Evolutionary conservation across 2,797 vertebrate species (phyloP).

Genomic region (Myotis myotis): DNA sequence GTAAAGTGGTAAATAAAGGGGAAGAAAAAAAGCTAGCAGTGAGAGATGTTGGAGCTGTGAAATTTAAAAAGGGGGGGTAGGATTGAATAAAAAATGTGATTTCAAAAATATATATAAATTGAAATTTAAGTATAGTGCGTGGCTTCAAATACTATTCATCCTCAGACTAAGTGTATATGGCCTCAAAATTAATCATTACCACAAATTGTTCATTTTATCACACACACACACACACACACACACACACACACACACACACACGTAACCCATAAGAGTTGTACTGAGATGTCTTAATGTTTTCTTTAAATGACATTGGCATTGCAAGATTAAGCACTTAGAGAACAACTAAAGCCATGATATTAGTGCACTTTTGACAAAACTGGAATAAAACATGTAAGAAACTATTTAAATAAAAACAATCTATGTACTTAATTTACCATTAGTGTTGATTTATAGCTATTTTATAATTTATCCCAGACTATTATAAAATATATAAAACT

Average conservation of each 20-base stretch:
- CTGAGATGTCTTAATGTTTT: conserved; percentile 69
- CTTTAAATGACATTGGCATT: conserved; percentile 81
- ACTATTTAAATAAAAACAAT: conserved; percentile 80
- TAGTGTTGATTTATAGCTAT: conserved; percentile 81
- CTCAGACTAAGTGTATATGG: conserved; percentile 72
- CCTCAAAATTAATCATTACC: conserved; percentile 75
- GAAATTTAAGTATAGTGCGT: conserved; percentile 51
- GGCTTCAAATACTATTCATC: conserved; percentile 60
- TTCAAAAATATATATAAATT: conserved; percentile 42
- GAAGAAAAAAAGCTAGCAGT: conserved; percentile 63
- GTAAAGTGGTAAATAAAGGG: conserved; percentile 62
- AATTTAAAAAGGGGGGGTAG: not conserved
- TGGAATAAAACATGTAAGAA: conserved; percentile 78
- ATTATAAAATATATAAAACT: conserved; percentile 89
- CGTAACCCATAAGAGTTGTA: conserved; percentile 64
- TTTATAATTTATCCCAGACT: conserved; percentile 86
- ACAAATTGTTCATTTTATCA: conserved; percentile 70
- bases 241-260: conserved; percentile 9
- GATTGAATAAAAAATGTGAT: conserved; percentile 56
- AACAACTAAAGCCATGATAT: conserved; percentile 82
- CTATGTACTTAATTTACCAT: conserved; percentile 78
- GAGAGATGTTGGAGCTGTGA: conserved; percentile 57
- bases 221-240: not conserved
- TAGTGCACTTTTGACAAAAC: conserved; percentile 81
- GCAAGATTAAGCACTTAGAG: conserved; percentile 82